phyloP scores from a whole-genome alignment of 2,797 vertebrate species.

The Odontamblyopus rebecca region DNA sequence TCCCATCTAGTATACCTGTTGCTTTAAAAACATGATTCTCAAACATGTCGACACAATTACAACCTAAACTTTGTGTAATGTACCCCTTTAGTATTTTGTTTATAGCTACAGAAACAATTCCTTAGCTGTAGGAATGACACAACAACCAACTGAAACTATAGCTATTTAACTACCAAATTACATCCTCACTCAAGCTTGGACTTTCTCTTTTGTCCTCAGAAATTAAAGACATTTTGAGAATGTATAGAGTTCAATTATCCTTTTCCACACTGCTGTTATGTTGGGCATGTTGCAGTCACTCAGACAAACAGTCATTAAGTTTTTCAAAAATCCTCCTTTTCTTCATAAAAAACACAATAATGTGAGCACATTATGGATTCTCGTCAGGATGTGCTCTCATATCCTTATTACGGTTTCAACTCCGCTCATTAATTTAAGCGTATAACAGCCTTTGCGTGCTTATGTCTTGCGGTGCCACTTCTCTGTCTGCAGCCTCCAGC shows the following conservation, averaged over 20 bases:
- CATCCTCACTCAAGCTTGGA: too few species aligned
- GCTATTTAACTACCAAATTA: too few species aligned
- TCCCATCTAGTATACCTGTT: too few species aligned
- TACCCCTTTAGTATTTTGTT: too few species aligned
- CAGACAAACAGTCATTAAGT: constrained; percentile 55
- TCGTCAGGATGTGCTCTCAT: constrained; percentile 41
- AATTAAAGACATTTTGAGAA: constrained; percentile 21
- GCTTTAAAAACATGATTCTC: too few species aligned
- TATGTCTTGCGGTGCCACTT: constrained; percentile 2
- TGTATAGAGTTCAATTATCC: constrained; percentile 29
- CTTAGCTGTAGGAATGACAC: too few species aligned
- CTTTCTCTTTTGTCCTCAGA: neutral
- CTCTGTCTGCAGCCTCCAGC: constrained; percentile 12
- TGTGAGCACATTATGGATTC: constrained; percentile 53
- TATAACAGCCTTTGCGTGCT: constrained; percentile 23
- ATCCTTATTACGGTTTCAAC: constrained; percentile 52
- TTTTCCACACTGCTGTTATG: constrained; percentile 21
- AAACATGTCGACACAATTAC: too few species aligned
- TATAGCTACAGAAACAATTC: too few species aligned
- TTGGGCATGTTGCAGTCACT: constrained; percentile 41
- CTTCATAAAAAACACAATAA: constrained; percentile 60
- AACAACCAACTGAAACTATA: neutral
- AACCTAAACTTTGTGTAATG: too few species aligned
- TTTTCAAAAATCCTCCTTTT: constrained; percentile 53
- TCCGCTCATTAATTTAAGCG: constrained; percentile 58